Percentiles rank a stretch among this genome's conserved stretches.
Evolutionary conservation across 2,888 invertebrate genomes (phyloP).

Genomic region (Sabatieria punctata): DNA sequence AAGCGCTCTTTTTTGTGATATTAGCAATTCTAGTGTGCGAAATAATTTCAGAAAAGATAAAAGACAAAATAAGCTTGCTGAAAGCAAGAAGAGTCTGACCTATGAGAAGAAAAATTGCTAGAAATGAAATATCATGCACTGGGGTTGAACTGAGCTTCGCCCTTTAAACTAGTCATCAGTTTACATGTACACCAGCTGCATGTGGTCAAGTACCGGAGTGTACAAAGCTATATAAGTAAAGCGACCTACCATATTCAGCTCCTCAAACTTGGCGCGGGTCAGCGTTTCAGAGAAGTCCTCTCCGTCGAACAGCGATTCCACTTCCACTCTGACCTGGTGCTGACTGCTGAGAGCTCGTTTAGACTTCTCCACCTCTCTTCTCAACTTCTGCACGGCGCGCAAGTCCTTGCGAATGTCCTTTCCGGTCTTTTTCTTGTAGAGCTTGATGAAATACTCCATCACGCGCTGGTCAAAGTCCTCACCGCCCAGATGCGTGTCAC

Average conservation of each 20-base stretch:
- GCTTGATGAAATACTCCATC: slow-evolving; percentile 82
- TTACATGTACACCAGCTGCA: too few relatives aligned
- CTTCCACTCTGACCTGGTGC: slow-evolving; percentile 82
- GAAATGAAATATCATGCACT: too few relatives aligned
- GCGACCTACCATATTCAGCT: slow-evolving; percentile 69
- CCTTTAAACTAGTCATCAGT: too few relatives aligned
- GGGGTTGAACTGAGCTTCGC: too few relatives aligned
- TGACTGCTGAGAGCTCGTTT: slow-evolving; percentile 67
- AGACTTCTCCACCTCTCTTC: slow-evolving; percentile 36
- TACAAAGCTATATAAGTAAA: too few relatives aligned
- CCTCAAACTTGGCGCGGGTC: slow-evolving; percentile 95
- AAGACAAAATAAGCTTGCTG: too few relatives aligned
- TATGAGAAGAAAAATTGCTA: too few relatives aligned
- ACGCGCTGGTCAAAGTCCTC: slow-evolving; percentile 55
- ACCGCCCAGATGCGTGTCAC: slow-evolving; percentile 46
- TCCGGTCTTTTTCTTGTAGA: slow-evolving; percentile 40
- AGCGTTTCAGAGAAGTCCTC: slow-evolving; percentile 95
- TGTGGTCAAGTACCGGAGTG: too few relatives aligned
- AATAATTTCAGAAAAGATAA: too few relatives aligned
- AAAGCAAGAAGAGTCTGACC: too few relatives aligned
- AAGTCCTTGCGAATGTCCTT: slow-evolving; percentile 34
- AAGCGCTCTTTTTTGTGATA: too few relatives aligned
- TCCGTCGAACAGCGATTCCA: slow-evolving; percentile 93
- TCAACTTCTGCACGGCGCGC: slow-evolving; percentile 33
- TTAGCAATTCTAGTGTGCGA: too few relatives aligned